A percentile compares a stretch with the other conserved stretches of the same genome.
These are phyloP conservation scores for Bimastos eiseni DNA, from an alignment of 2,888 invertebrate genomes.

Conservation along the genomic window DNA sequence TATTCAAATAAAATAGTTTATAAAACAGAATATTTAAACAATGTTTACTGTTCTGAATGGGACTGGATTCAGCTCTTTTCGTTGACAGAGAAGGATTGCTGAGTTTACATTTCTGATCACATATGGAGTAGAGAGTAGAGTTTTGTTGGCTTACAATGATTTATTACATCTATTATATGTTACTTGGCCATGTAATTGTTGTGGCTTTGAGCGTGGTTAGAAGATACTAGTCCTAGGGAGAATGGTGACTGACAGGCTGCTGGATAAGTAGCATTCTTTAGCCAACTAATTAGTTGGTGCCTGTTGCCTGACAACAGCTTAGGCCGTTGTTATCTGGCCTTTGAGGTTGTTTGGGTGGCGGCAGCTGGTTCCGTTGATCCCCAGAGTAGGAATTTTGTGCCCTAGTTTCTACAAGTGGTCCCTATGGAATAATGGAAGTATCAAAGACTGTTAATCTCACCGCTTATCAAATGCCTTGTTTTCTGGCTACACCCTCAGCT, in stretches of 20 bases:
- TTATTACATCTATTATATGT: not conserved
- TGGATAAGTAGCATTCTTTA: not conserved
- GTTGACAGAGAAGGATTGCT: not conserved
- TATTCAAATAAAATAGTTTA: not conserved
- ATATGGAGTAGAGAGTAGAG: not conserved
- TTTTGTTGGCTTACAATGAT: not conserved
- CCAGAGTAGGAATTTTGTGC: not conserved
- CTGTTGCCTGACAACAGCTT: not conserved
- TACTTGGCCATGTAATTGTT: not conserved
- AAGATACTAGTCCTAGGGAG: not conserved
- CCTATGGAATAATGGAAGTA: slow-evolving; percentile 13
- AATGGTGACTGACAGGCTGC: not conserved
- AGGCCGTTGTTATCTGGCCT: not conserved
- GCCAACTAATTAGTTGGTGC: not conserved
- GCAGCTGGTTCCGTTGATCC: not conserved
- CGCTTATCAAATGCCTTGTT: not conserved
- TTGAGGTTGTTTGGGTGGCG: not conserved
- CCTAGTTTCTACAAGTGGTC: not conserved
- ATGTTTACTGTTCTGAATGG: not conserved
- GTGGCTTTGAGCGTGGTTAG: not conserved
- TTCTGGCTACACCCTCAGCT: not conserved
- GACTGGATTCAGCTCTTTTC: not conserved
- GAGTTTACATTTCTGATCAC: not conserved
- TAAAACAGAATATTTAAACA: not conserved
- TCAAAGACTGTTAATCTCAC: not conserved